A percentile compares a stretch with the other conserved stretches of the same genome.
phyloP scores from a whole-genome alignment of 2,888 invertebrate genomes.

The Agrypnus murinus region DNA sequence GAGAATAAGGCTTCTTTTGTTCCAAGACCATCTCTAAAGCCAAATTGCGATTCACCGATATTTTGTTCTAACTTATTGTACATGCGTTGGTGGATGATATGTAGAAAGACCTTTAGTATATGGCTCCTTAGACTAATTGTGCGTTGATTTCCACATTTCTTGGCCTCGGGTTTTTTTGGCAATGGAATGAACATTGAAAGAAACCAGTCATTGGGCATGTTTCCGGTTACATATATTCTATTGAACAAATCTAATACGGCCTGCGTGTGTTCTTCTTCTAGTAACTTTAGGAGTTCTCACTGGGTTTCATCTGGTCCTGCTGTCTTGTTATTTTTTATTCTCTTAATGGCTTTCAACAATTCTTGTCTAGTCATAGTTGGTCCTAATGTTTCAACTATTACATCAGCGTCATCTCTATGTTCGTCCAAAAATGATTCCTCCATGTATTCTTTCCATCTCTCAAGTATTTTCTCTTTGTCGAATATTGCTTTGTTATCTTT shows the following conservation, averaged over 20 bases:
- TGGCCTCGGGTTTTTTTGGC: constrained; percentile 50
- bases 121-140: constrained; percentile 54
- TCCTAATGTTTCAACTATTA: too few relatives aligned
- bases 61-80: constrained; percentile 41
- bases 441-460: too few relatives aligned
- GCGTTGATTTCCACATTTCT: constrained; percentile 49
- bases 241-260: background rate
- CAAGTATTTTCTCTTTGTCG: too few relatives aligned
- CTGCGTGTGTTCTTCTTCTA: background rate
- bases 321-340: too few relatives aligned
- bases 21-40: constrained; percentile 47
- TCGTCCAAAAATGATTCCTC: too few relatives aligned
- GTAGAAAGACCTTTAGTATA: constrained; percentile 52
- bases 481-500: too few relatives aligned
- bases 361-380: too few relatives aligned
- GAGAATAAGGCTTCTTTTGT: constrained; percentile 50
- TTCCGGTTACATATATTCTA: constrained; percentile 36
- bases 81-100: constrained; percentile 47
- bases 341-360: too few relatives aligned
- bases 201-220: constrained; percentile 30
- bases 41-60: constrained; percentile 54
- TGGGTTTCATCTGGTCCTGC: constrained; percentile 3
- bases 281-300: constrained; percentile 6
- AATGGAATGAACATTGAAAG: constrained; percentile 37
- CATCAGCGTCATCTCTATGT: too few relatives aligned